Conservation (phyloP, 2,888 invertebrate species). For the Tupiocoris notatus region DNA sequence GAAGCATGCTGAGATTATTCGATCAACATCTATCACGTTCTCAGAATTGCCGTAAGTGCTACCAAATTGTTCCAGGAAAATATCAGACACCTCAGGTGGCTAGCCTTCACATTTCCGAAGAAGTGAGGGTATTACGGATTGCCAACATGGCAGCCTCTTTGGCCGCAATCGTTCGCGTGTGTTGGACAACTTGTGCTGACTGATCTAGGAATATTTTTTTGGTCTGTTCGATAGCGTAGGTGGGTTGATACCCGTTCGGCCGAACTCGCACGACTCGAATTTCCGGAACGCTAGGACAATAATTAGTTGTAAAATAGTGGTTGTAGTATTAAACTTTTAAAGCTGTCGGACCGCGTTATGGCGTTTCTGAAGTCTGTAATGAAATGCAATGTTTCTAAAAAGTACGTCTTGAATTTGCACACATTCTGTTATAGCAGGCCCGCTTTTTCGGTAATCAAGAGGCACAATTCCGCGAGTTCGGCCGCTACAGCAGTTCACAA, state of each 20-base stretch:
- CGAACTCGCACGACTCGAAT: constrained; percentile 24
- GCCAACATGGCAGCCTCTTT: background rate
- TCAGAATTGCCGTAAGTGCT: too few species aligned
- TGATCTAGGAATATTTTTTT: background rate
- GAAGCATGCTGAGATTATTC: too few species aligned
- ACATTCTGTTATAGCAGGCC: constrained; percentile 27
- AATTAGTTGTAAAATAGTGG: constrained; percentile 34
- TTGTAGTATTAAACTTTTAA: constrained; percentile 9
- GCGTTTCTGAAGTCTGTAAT: constrained; percentile 57
- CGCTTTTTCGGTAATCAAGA: constrained; percentile 17
- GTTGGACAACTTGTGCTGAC: background rate
- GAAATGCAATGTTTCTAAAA: constrained; percentile 55
- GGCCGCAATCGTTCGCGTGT: background rate
- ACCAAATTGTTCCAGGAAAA: too few species aligned
- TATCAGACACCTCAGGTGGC: too few species aligned
- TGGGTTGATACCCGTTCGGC: constrained; percentile 32
- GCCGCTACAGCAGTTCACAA: constrained; percentile 16
- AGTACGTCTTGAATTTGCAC: constrained; percentile 52
- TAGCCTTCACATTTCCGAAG: too few species aligned
- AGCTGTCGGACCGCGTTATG: constrained; percentile 52
- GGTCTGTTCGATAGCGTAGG: constrained; percentile 6
- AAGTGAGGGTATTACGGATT: too few species aligned
- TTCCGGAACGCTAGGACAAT: constrained; percentile 38
- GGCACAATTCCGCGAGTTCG: constrained; percentile 23
- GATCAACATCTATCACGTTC: too few species aligned